Evolutionary conservation across 2,113 vertebrate species (phyloP).

Genomic region (Oreochromis tanganicae): DNA sequence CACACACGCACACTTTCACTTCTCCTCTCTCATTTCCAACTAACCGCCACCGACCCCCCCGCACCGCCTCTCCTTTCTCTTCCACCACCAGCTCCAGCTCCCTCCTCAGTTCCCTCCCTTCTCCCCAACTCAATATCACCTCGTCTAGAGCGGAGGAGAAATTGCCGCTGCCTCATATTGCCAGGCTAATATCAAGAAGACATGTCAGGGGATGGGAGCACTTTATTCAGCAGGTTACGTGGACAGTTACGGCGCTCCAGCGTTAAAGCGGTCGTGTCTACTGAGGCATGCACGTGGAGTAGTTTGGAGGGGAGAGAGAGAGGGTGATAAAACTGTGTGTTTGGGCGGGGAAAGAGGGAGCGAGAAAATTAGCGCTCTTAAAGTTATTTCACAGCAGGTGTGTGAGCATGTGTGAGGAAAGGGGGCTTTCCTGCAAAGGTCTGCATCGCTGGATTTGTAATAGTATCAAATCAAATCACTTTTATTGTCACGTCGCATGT

Average conservation of each 20-base stretch:
- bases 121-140: constrained; percentile 69
- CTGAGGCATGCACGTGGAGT: constrained; percentile 50
- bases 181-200: constrained; percentile 64
- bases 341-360: neutral
- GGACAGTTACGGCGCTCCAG: constrained; percentile 19
- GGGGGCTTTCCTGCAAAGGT: constrained; percentile 26
- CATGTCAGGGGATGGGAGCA: constrained; percentile 65
- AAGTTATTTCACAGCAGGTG: constrained; percentile 48
- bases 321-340: neutral
- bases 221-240: constrained; percentile 61
- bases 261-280: constrained; percentile 55
- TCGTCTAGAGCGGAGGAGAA: constrained; percentile 57
- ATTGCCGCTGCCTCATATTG: constrained; percentile 62
- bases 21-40: constrained; percentile 41
- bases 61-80: neutral
- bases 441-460: neutral
- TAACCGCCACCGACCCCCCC: neutral
- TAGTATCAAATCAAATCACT: too few relatives aligned
- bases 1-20: constrained; percentile 20
- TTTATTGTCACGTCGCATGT: too few relatives aligned
- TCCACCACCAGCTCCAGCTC: neutral
- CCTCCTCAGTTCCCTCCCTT: constrained; percentile 54
- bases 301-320: constrained; percentile 7
- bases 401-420: neutral
- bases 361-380: constrained; percentile 8